Evolutionary conservation across 2,113 vertebrate genomes (phyloP).

Genomic region (Zosterops japonicus): DNA sequence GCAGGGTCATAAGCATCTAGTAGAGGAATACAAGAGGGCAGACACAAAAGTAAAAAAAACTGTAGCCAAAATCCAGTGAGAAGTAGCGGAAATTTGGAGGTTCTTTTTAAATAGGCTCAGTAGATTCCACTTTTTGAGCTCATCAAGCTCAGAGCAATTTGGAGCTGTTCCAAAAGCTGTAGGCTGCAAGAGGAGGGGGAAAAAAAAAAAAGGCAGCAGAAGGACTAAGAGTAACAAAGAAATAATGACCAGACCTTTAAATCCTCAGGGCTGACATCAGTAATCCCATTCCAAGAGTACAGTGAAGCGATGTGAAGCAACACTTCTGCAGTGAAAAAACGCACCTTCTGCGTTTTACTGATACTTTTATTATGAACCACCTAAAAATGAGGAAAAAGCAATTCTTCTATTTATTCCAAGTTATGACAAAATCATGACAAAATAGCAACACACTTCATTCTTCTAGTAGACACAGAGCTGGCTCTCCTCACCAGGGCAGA

Average conservation of each 20-base stretch:
- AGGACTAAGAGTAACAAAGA: neutral
- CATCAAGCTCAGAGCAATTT: neutral
- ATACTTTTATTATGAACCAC: slow-evolving; percentile 86
- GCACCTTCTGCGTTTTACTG: slow-evolving; percentile 94
- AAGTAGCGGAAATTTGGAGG: neutral
- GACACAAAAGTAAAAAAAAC: neutral
- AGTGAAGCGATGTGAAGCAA: slow-evolving; percentile 85
- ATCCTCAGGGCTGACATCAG: slow-evolving; percentile 77
- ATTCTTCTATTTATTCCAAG: neutral
- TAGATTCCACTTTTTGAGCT: neutral
- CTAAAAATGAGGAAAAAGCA: slow-evolving; percentile 60
- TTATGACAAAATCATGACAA: neutral
- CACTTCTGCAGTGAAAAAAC: slow-evolving; percentile 84
- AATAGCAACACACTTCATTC: neutral
- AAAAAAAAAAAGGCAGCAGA: neutral
- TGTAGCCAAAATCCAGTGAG: neutral
- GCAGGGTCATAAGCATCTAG: neutral
- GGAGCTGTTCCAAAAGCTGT: neutral
- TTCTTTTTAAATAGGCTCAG: neutral
- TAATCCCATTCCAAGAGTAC: slow-evolving; percentile 90
- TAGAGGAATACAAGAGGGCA: neutral
- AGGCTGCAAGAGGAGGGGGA: neutral
- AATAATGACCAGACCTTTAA: slow-evolving; percentile 60
- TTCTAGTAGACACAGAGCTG: neutral
- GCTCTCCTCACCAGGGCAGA: neutral